These are phyloP conservation scores for Epirrhoe tristata DNA, from an alignment of 2,888 invertebrate genomes.

Conservation along the genomic window DNA sequence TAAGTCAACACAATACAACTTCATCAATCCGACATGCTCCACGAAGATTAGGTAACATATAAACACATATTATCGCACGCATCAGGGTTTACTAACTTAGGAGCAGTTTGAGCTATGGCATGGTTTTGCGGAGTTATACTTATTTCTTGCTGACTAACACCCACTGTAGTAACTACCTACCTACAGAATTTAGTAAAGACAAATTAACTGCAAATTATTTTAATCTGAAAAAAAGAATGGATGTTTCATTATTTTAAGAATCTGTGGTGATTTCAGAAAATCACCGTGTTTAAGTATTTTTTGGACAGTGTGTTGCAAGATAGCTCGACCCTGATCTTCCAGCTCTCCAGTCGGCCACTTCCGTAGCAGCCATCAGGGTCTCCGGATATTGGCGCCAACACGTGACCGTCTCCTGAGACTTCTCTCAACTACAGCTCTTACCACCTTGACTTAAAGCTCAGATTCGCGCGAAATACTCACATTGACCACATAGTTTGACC, in stretches of 20 bases:
- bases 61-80: not conserved
- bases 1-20: constrained; percentile 11
- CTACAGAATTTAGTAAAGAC: too few species aligned
- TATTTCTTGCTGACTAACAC: too few species aligned
- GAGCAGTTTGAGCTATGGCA: not conserved
- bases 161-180: too few species aligned
- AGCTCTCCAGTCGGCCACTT: constrained; percentile 20
- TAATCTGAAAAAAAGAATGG: too few species aligned
- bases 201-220: too few species aligned
- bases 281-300: too few species aligned
- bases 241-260: too few species aligned
- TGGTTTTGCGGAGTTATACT: not conserved
- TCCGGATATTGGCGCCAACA: constrained; percentile 31
- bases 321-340: constrained; percentile 9
- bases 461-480: constrained; percentile 1
- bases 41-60: constrained; percentile 2
- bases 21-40: constrained; percentile 16
- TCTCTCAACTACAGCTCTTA: constrained; percentile 11
- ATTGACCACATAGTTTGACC: not conserved
- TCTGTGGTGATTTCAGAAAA: too few species aligned
- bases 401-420: constrained; percentile 34
- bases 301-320: not conserved
- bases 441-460: constrained; percentile 10
- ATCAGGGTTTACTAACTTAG: not conserved
- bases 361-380: constrained; percentile 18